Evolutionary conservation across 2,113 vertebrate species (phyloP).

Genomic region (Grallaria varia): DNA sequence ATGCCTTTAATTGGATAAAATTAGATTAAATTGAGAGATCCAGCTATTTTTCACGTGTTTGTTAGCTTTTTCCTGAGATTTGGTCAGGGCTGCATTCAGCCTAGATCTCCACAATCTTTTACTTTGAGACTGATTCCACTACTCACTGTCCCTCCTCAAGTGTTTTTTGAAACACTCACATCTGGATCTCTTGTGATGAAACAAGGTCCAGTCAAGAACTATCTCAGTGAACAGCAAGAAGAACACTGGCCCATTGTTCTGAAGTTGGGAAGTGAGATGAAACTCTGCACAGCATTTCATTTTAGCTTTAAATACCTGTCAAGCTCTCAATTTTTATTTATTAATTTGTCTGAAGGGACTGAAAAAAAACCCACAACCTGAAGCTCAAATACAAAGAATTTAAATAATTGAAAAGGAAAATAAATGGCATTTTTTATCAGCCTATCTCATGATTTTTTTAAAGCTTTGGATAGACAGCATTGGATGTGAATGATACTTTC

Average conservation of each 20-base stretch:
- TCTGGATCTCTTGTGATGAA: neutral
- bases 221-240: neutral
- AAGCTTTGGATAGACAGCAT: neutral
- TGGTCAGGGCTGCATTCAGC: neutral
- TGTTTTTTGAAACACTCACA: neutral
- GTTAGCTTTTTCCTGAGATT: neutral
- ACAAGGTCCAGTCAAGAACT: neutral
- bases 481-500: neutral
- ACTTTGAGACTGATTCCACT: neutral
- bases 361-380: neutral
- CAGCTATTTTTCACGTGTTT: neutral
- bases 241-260: neutral
- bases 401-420: neutral
- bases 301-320: neutral
- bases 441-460: neutral
- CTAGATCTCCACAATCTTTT: neutral
- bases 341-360: neutral
- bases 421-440: neutral
- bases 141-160: neutral
- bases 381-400: neutral
- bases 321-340: neutral
- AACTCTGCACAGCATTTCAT: neutral
- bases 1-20: neutral
- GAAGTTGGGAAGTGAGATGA: neutral
- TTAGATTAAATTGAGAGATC: accelerated